These are phyloP conservation scores for Odontomachus brunneus DNA, from an alignment of 1,140 invertebrate genomes.

Conservation along the genomic window DNA sequence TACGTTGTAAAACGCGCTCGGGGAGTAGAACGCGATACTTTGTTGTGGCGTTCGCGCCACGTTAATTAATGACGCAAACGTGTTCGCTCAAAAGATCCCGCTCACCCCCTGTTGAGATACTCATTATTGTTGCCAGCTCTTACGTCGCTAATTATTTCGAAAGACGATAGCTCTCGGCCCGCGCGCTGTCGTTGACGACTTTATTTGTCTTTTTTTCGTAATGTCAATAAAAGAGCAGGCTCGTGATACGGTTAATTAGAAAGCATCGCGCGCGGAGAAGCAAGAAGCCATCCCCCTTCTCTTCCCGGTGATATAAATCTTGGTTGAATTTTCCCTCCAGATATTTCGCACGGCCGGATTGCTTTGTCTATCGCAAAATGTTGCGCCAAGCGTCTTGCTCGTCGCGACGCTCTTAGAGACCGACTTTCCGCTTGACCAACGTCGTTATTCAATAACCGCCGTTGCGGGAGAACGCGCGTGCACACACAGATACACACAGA, in stretches of 20 bases:
- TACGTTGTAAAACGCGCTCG: slow-evolving; percentile 8
- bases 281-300: neutral
- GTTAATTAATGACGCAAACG: slow-evolving; percentile 32
- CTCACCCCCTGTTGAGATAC: neutral
- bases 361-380: neutral
- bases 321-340: neutral
- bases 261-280: neutral
- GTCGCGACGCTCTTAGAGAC: neutral
- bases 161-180: neutral
- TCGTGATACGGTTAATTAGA: slow-evolving; percentile 8
- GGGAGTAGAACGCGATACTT: neutral
- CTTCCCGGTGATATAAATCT: neutral
- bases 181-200: neutral
- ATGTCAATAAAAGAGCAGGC: neutral
- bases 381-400: neutral
- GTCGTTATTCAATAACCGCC: slow-evolving; percentile 30
- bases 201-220: neutral
- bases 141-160: slow-evolving; percentile 22
- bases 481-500: no score
- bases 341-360: neutral
- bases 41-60: neutral
- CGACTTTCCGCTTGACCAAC: slow-evolving; percentile 5
- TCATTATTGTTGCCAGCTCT: slow-evolving; percentile 16
- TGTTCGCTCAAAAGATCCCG: neutral
- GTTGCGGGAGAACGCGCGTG: neutral